Conservation (phyloP, 2,113 vertebrate species). For the Eretmochelys imbricata region DNA sequence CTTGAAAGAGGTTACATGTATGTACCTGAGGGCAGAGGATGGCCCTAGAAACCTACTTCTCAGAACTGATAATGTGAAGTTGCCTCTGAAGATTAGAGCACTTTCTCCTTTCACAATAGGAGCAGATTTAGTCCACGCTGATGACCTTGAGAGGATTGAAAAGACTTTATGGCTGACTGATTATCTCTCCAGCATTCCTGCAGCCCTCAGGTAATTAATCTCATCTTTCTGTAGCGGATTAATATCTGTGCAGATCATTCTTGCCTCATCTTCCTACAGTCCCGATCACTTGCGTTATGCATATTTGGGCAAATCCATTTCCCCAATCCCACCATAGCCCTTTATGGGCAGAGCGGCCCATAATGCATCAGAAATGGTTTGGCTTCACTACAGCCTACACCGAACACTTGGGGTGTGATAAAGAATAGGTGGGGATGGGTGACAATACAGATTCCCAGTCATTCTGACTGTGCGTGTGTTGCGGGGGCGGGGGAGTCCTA, state of each 20-base stretch:
- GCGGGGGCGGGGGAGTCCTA: neutral
- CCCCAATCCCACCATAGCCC: neutral
- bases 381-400: neutral
- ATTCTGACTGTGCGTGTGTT: neutral
- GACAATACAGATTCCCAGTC: neutral
- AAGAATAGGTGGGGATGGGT: neutral
- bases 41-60: neutral
- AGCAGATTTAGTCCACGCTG: conserved; percentile 7
- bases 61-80: neutral
- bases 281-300: neutral
- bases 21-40: neutral
- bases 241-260: neutral
- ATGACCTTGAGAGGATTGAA: conserved; percentile 30
- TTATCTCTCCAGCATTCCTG: conserved; percentile 23
- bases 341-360: neutral
- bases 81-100: neutral
- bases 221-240: conserved; percentile 38
- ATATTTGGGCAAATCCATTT: neutral
- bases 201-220: conserved; percentile 37
- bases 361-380: neutral
- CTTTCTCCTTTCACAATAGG: neutral
- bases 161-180: conserved; percentile 18
- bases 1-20: neutral
- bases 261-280: neutral
- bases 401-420: neutral